Evolutionary conservation across 2,888 invertebrate genomes (phyloP).

Genomic region (Limnephilus rhombicus): DNA sequence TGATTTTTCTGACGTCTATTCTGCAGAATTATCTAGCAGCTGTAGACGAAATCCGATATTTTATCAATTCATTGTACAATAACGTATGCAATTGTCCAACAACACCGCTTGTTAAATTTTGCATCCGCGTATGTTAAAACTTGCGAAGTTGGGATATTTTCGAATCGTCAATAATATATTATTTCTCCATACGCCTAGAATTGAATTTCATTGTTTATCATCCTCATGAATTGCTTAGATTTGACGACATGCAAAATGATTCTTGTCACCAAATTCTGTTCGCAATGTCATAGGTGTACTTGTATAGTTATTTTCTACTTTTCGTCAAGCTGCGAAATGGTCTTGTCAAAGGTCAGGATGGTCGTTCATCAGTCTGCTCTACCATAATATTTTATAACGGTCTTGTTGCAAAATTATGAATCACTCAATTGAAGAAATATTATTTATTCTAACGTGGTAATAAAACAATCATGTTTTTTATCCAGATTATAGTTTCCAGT

Average conservation of each 20-base stretch:
- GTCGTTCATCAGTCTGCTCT: background rate
- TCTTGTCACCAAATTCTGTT: background rate
- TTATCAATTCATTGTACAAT: conserved; percentile 23
- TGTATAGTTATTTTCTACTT: background rate
- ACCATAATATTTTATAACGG: background rate
- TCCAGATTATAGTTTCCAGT: background rate
- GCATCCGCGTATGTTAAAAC: background rate
- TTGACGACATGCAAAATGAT: background rate
- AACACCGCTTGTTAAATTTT: background rate
- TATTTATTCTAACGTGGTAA: background rate
- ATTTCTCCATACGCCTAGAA: conserved; percentile 29
- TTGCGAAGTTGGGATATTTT: background rate
- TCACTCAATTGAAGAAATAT: background rate
- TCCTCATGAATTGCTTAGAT: background rate
- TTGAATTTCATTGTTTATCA: conserved; percentile 42
- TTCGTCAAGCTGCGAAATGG: background rate
- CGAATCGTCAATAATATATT: background rate
- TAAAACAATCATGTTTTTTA: background rate
- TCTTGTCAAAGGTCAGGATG: conserved; percentile 17
- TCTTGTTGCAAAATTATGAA: background rate
- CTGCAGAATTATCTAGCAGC: conserved; percentile 55
- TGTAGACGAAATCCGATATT: conserved; percentile 46
- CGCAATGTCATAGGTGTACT: background rate
- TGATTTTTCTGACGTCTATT: conserved; percentile 62
- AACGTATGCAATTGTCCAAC: background rate